Evolutionary conservation across 2,888 invertebrate species (phyloP).

Genomic region (Pollenia amentaria): DNA sequence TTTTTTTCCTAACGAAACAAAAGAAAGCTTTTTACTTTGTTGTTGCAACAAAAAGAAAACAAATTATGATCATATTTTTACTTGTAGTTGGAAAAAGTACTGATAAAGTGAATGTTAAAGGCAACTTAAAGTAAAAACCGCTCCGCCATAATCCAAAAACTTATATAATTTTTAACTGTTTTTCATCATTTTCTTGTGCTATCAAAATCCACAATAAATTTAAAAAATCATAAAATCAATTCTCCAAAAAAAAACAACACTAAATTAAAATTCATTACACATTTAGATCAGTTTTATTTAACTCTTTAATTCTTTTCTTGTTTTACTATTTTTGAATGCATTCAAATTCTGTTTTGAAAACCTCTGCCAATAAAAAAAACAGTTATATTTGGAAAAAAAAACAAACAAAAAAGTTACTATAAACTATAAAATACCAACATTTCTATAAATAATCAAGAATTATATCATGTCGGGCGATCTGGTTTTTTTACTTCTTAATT

Average conservation of each 20-base stretch:
- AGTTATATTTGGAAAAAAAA: slow-evolving; percentile 36
- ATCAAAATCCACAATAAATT: neutral
- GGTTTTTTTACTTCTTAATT: slow-evolving; percentile 33
- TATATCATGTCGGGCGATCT: slow-evolving; percentile 48
- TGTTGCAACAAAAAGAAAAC: neutral
- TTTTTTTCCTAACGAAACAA: neutral
- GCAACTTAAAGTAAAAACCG: slow-evolving; percentile 1
- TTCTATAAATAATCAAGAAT: slow-evolving; percentile 31
- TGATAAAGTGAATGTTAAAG: slow-evolving; percentile 52
- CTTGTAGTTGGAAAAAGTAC: neutral
- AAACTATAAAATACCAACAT: slow-evolving; percentile 38
- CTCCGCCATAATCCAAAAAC: slow-evolving; percentile 15
- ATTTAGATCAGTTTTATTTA: slow-evolving; percentile 37
- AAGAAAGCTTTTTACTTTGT: slow-evolving; percentile 40
- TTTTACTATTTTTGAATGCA: slow-evolving; percentile 32
- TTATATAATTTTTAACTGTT: slow-evolving; percentile 41
- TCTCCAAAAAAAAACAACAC: neutral
- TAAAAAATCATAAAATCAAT: slow-evolving; percentile 29
- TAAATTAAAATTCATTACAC: slow-evolving; percentile 57
- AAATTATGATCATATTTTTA: slow-evolving; percentile 15
- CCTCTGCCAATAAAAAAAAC: slow-evolving; percentile 53
- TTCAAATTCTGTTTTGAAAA: slow-evolving; percentile 34
- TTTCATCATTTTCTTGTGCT: neutral
- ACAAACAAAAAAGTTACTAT: neutral
- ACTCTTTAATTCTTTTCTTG: slow-evolving; percentile 13